Base-by-base conservation (phyloP, 2,797 vertebrate genomes). In the Sus cebifrons region DNA sequence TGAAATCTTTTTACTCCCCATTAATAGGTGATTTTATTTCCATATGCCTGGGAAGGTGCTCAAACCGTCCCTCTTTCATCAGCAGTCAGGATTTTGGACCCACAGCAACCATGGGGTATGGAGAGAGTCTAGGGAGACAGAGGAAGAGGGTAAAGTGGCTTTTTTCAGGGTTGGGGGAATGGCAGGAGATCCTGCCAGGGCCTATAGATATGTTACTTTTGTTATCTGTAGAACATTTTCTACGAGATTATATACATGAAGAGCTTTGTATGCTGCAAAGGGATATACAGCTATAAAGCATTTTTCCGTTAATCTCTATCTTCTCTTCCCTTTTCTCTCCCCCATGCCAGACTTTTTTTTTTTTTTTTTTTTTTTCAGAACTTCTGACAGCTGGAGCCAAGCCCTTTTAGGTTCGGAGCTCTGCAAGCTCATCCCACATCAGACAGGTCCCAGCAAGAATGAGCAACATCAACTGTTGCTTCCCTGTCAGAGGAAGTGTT, bases 11-110 rank as follows among this genome's bases (percentile, higher is more conserved):
- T 96, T 87, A 83, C 36, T 94, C 78, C 56, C 17, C 10, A 67
- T 85, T 91, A 78, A 65, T 82, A 81, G 78, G 40, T 97, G 62
- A 14, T 81, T 94, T 88, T 94, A 78, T 97, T 97, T 91, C 56
- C 23, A 64, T 79, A 23, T 97, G 52, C 77, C 12, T 40, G 86
- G 36, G 27, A 93, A 58, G 16, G 36, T 96, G 36, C 25, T 91
- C 17, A 25, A 16, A 70, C 27, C 49, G 16, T 74, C 20, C 29
- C 8, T 88, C 23, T 96, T 94, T 92, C 25, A 87, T 87, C 18
- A 91, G 68, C 29, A 93, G 64, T 87, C 81, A 94, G 77, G 77
- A 87, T 96, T 91, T 74, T 96, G 83, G 87, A 60, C 65, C 56
- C 54, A 84, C 77, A 89, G 68, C 29, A 78, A 9, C 18, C 17